Evolutionary conservation across 2,797 vertebrate species (phyloP).

Genomic region (Liasis olivaceus): DNA sequence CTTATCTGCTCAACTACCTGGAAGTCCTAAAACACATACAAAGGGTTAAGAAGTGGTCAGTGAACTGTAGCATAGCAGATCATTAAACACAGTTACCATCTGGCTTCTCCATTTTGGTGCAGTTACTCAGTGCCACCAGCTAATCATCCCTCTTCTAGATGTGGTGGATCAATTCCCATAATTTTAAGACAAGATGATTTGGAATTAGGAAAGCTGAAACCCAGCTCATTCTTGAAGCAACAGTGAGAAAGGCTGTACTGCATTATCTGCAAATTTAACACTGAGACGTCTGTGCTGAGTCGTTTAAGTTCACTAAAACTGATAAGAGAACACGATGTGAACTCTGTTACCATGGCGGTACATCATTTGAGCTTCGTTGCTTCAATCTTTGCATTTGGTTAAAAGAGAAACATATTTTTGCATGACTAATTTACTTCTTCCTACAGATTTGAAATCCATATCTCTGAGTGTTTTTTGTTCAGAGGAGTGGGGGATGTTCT

Average conservation of each 20-base stretch:
- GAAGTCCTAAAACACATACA: not conserved
- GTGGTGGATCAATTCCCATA: not conserved
- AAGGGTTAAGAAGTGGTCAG: not conserved
- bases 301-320: not conserved
- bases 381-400: not conserved
- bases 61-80: not conserved
- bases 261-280: not conserved
- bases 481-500: not conserved
- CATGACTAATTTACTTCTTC: not conserved
- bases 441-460: not conserved
- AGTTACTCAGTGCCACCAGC: not conserved
- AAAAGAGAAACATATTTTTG: not conserved
- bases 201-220: not conserved
- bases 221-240: not conserved
- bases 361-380: not conserved
- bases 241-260: not conserved
- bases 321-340: not conserved
- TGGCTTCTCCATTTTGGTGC: not conserved
- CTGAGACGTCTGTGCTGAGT: not conserved
- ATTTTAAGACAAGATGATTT: not conserved
- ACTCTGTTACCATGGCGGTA: not conserved
- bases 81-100: not conserved
- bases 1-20: not conserved
- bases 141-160: not conserved
- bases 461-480: not conserved